A percentile compares a stretch with the other conserved stretches of the same genome.
Evolutionary conservation across 2,113 vertebrate species (phyloP).

Genomic region (Leptosomus discolor): DNA sequence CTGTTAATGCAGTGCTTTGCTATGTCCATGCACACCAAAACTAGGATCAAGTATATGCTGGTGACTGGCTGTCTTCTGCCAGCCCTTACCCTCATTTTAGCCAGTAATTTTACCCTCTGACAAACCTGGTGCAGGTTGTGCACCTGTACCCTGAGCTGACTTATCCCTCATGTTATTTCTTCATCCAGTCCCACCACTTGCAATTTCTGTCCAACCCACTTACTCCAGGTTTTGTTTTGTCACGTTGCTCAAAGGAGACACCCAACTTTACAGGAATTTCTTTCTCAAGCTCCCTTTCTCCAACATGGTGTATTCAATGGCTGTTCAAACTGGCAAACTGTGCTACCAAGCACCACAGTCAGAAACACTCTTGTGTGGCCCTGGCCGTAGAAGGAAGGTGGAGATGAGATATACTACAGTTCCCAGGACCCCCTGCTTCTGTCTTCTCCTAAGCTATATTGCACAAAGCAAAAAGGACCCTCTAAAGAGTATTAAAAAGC

Average conservation of each 20-base stretch:
- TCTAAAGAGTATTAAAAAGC: constrained; percentile 49
- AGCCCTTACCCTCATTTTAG: background rate
- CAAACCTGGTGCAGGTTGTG: background rate
- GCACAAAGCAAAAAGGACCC: constrained; percentile 29
- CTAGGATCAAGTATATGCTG: background rate
- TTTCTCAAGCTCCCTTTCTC: background rate
- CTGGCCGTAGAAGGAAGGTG: background rate
- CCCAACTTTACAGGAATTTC: background rate
- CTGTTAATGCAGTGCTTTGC: background rate
- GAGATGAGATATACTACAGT: background rate
- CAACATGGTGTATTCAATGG: background rate
- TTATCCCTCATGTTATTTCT: background rate
- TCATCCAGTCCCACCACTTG: background rate
- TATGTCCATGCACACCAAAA: background rate
- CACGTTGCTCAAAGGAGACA: background rate
- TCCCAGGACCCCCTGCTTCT: constrained; percentile 6
- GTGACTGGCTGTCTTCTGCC: background rate
- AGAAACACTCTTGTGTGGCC: background rate
- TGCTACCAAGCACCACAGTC: background rate
- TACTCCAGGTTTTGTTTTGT: constrained; percentile 10
- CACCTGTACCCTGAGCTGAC: background rate
- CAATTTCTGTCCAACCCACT: background rate
- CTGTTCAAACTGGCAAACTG: background rate
- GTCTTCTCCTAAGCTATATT: background rate
- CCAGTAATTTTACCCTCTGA: background rate